Evolutionary conservation across 2,888 invertebrate genomes (phyloP).

Genomic region (Rhamphomyia laevipes): DNA sequence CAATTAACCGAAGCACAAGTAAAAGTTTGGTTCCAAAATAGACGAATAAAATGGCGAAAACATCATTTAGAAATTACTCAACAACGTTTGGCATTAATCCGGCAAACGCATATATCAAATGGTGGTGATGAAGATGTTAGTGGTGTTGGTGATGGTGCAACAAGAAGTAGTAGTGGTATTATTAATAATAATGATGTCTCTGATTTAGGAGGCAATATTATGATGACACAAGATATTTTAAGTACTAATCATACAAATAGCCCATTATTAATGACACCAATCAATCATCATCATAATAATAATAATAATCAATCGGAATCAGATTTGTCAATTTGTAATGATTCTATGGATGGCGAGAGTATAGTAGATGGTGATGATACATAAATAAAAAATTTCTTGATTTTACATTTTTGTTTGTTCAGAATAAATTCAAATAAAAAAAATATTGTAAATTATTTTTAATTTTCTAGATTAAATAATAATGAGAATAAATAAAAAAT

Average conservation of each 20-base stretch:
- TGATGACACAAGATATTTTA: not conserved
- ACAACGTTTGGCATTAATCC: slow-evolving; percentile 55
- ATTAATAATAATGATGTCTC: not conserved
- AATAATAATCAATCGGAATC: slow-evolving; percentile 22
- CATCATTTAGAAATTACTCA: slow-evolving; percentile 87
- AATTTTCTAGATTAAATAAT: too few species aligned
- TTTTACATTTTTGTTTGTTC: too few species aligned
- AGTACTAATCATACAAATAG: not conserved
- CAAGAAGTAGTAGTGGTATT: not conserved
- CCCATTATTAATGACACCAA: not conserved
- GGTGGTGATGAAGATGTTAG: slow-evolving; percentile 6
- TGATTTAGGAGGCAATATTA: not conserved
- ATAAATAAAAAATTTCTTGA: slow-evolving; percentile 5
- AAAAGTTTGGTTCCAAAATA: slow-evolving; percentile 87
- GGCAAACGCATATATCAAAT: slow-evolving; percentile 30
- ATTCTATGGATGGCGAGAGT: slow-evolving; percentile 35
- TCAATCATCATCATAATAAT: not conserved
- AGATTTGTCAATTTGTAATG: slow-evolving; percentile 37
- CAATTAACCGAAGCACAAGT: slow-evolving; percentile 48
- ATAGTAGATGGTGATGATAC: slow-evolving; percentile 31
- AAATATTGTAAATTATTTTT: too few species aligned
- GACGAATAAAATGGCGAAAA: slow-evolving; percentile 86
- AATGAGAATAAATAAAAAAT: too few species aligned
- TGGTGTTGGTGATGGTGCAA: not conserved
- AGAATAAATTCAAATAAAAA: too few species aligned